A percentile compares a stretch with the other conserved stretches of the same genome.
These are phyloP conservation scores for Drosophila pachea DNA, from an alignment of 1,140 invertebrate genomes.

Conservation along the genomic window DNA sequence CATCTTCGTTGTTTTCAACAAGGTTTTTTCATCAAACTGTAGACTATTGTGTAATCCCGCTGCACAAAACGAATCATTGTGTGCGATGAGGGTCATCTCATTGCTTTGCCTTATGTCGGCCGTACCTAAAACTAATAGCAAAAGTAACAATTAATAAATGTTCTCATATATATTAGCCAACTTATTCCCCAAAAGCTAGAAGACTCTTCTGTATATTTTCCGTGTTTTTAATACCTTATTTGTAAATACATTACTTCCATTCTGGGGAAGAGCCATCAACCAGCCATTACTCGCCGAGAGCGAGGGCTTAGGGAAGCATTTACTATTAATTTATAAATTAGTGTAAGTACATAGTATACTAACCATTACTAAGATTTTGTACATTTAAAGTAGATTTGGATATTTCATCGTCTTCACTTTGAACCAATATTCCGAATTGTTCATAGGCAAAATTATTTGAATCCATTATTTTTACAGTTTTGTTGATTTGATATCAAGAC, in stretches of 20 bases:
- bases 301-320: no score
- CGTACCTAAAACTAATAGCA: constrained; percentile 17
- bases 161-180: no score
- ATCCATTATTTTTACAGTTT: constrained; percentile 54
- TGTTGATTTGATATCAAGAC: constrained; percentile 70
- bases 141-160: neutral
- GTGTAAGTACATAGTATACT: constrained; percentile 20
- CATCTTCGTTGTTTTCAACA: constrained; percentile 36
- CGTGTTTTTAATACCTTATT: no score
- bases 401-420: constrained; percentile 60
- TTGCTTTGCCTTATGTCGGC: constrained; percentile 10
- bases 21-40: constrained; percentile 23
- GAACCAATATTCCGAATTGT: constrained; percentile 80
- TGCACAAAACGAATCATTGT: constrained; percentile 16
- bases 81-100: constrained; percentile 4
- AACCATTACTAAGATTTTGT: constrained; percentile 60
- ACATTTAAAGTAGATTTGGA: constrained; percentile 46
- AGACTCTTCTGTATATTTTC: no score
- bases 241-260: no score
- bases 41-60: constrained; percentile 18
- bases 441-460: constrained; percentile 64
- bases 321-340: neutral
- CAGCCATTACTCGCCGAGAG: no score
- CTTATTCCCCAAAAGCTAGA: no score
- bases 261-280: no score